Evolutionary conservation across 2,888 invertebrate genomes (phyloP), one percentile per base, ranked within the genome.

Genomic region (Dorcus parallelipipedus): DNA sequence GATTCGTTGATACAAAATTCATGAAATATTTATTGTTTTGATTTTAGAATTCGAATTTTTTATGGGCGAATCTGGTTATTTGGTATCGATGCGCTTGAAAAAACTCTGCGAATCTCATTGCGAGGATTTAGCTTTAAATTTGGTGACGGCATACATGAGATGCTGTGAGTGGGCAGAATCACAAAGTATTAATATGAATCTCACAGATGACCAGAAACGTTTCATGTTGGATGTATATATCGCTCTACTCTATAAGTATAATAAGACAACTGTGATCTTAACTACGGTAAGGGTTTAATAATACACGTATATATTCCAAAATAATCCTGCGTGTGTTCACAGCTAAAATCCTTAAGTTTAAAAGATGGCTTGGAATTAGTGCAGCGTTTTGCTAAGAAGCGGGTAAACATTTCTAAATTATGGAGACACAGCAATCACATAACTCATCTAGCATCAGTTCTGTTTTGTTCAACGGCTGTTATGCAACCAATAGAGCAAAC

Each of bases 191-290:
- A 76, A 66, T 55, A 69, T 78, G 57, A 75, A 75, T 65, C 76
- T 77, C 20, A 76, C 78, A 1, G 72, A 78, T 60, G 78, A 80
- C 59, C 83, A 85, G 66, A 78, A 82, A 65, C 79, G 83, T 66
- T 83, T 82, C 71, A 82, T 84, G 75, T 80, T 82, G 68, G 86
- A 86, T 74, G 80, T 84, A 52, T 83, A 84, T 70, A 80, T 85
- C 64, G 82, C 83, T 55, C 79, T 85, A 52, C 74, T 86, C 66
- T 83, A 80, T 39, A 66, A 64, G 59, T 64, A 60, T 47, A 64
- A 63, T 38, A 59, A 59, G 45, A 64, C 60, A 17, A 49, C 53
- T 50, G 49, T 54, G 39, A 61, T 64, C 38, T 41, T 64, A 33
- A 52, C 61, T 9, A 62, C 53, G 50, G 62, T 65, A 57, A 59